These are phyloP conservation scores for Creontiades dilutus DNA, from an alignment of 2,888 invertebrate genomes.

Conservation along the genomic window DNA sequence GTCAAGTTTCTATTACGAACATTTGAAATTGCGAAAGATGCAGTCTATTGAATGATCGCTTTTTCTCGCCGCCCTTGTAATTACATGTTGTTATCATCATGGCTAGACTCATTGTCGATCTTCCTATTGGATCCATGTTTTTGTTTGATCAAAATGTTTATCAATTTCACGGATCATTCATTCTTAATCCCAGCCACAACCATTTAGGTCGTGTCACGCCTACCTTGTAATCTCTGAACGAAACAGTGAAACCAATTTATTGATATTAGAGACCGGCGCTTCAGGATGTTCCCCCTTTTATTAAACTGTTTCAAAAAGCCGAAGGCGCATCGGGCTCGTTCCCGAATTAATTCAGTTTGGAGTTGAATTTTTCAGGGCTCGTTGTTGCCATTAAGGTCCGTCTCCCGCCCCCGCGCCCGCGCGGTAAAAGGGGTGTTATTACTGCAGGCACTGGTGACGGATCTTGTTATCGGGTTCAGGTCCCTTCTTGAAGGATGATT, in stretches of 20 bases:
- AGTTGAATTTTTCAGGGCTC: constrained; percentile 62
- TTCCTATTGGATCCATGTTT: background rate
- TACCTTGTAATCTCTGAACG: constrained; percentile 16
- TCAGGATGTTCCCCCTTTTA: background rate
- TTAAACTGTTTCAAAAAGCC: constrained; percentile 20
- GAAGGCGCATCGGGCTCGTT: constrained; percentile 34
- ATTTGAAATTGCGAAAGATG: too few species aligned
- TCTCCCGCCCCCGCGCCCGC: constrained; percentile 67
- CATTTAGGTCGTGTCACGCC: constrained; percentile 14
- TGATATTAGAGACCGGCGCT: constrained; percentile 42
- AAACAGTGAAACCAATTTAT: constrained; percentile 32
- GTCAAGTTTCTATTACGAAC: too few species aligned
- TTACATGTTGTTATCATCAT: background rate
- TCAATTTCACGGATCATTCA: background rate
- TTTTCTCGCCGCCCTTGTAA: too few species aligned
- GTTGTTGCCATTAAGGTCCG: constrained; percentile 75
- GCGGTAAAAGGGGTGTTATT: constrained; percentile 61
- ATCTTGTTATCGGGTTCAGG: constrained; percentile 65
- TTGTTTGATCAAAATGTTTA: constrained; percentile 3
- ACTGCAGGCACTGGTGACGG: constrained; percentile 58
- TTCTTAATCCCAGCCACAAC: constrained; percentile 3
- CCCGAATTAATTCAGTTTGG: constrained; percentile 47
- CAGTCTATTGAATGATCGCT: too few species aligned
- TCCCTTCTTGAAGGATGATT: constrained; percentile 52
- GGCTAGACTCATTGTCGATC: background rate